Conservation (phyloP, 2,113 vertebrate species). For the Eulacestoma nigropectus region DNA sequence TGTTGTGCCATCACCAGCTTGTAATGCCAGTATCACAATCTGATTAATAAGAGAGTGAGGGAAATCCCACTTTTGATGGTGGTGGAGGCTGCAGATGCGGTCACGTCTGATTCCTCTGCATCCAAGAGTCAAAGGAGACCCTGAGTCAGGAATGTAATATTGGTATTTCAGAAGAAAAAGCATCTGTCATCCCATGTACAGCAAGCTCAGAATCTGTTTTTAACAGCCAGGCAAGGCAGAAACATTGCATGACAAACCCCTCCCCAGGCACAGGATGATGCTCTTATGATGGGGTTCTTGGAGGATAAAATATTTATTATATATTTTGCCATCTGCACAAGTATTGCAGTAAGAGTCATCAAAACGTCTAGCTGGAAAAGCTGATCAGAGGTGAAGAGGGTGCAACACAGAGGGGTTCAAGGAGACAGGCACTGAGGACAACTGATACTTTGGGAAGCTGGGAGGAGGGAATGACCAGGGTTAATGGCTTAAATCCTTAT, state of each 20-base stretch:
- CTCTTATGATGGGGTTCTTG: not conserved
- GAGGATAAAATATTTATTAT: not conserved
- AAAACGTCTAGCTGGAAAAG: not conserved
- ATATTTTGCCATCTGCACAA: not conserved
- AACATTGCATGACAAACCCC: not conserved
- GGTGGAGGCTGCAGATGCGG: not conserved
- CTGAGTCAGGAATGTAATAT: not conserved
- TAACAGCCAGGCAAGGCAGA: not conserved
- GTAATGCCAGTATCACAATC: not conserved
- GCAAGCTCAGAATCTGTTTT: not conserved
- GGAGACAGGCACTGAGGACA: not conserved
- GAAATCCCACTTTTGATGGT: not conserved
- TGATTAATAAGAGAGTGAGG: not conserved
- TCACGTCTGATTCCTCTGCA: not conserved
- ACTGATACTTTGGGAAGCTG: not conserved
- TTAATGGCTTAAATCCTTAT: conserved; percentile 27
- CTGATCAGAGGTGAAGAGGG: not conserved
- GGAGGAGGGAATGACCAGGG: not conserved
- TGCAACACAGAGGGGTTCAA: not conserved
- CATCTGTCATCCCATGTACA: not conserved
- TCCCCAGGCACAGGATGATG: not conserved
- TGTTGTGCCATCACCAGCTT: not conserved
- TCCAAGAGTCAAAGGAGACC: not conserved
- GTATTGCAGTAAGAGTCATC: not conserved
- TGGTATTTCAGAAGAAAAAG: not conserved